A percentile compares a stretch with the other conserved stretches of the same genome.
phyloP scores from a whole-genome alignment of 2,113 vertebrate species.

The Promerops cafer region DNA sequence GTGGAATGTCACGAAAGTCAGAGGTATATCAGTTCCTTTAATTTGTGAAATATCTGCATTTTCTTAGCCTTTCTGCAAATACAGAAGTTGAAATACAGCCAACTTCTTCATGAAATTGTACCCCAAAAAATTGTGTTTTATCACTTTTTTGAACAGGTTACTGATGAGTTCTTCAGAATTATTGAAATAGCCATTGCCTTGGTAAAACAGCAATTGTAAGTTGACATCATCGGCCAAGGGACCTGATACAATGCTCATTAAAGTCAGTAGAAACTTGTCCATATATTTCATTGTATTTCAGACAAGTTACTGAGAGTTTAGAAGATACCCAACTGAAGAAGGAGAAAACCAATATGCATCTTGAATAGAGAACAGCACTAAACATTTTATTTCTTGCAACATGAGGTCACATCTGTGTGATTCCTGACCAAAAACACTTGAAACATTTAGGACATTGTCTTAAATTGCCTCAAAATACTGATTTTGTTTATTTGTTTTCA shows the following conservation, averaged over 20 bases:
- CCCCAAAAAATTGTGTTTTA: background rate
- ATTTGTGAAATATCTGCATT: background rate
- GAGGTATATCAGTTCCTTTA: background rate
- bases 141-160: background rate
- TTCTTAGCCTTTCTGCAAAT: background rate
- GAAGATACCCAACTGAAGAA: accelerated
- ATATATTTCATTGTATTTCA: background rate
- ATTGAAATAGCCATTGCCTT: background rate
- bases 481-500: background rate
- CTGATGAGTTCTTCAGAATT: background rate
- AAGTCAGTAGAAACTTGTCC: background rate
- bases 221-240: background rate
- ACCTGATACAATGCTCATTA: background rate
- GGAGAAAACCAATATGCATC: background rate
- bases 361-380: background rate
- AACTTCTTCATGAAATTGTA: background rate
- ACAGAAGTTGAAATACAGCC: background rate
- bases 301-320: background rate
- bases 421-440: background rate
- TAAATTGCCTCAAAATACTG: background rate
- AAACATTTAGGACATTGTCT: background rate
- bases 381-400: background rate
- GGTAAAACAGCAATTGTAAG: background rate
- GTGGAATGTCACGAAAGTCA: background rate
- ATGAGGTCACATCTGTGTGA: background rate